Conservation (phyloP, 2,113 vertebrate genomes). For the cat (Felis catus) region DNA sequence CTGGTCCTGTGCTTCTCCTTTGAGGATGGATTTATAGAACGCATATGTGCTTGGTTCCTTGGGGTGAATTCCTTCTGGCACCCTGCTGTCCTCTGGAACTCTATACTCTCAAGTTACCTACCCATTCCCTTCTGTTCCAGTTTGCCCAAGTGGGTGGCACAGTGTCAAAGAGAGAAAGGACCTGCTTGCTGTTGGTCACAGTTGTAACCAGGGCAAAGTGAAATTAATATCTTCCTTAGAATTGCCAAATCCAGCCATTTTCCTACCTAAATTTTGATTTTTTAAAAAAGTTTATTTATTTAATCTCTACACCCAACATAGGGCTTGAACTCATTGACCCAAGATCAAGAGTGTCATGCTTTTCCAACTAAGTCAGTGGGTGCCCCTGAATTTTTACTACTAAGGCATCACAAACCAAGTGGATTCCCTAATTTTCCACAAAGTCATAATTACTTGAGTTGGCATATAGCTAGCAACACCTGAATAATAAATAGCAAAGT, state of each 20-base stretch:
- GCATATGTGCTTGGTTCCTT: neutral
- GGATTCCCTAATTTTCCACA: constrained; percentile 5
- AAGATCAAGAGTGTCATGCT: neutral
- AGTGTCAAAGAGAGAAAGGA: neutral
- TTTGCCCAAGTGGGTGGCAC: neutral
- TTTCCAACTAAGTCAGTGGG: neutral
- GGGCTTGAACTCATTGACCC: neutral
- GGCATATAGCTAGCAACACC: neutral
- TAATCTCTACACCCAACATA: neutral
- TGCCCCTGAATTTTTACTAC: neutral
- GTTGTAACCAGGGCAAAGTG: neutral
- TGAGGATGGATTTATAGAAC: neutral
- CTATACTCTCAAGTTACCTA: neutral
- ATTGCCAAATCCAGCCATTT: neutral
- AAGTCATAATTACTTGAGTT: neutral
- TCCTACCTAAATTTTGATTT: constrained; percentile 5
- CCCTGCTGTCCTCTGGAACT: neutral
- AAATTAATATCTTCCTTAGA: neutral
- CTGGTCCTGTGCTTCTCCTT: neutral
- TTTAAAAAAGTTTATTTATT: neutral
- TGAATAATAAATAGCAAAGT: constrained; percentile 8
- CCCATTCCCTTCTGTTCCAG: neutral
- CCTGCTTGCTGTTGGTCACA: neutral
- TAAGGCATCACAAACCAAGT: neutral
- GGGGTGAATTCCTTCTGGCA: neutral